phyloP scores from a whole-genome alignment of 2,113 vertebrate genomes.

The Eonycteris spelaea region DNA sequence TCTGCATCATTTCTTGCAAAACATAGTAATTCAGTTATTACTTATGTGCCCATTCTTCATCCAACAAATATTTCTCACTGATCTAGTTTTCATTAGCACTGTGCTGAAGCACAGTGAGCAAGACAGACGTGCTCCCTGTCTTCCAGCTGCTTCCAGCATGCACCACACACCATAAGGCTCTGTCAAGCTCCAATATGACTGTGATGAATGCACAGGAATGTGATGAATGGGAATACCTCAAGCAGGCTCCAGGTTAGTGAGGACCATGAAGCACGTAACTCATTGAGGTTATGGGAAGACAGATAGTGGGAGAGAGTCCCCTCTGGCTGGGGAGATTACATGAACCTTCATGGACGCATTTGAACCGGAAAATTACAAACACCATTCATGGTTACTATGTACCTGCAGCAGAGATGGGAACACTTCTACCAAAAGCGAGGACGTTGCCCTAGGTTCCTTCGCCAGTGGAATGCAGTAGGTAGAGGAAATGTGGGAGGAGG shows the following conservation, averaged over 20 bases:
- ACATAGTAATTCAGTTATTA: background rate
- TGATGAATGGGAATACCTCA: background rate
- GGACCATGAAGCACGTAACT: background rate
- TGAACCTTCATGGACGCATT: background rate
- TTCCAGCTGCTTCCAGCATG: background rate
- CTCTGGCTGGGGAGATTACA: background rate
- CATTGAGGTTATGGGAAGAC: background rate
- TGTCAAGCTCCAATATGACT: background rate
- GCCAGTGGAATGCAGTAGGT: background rate
- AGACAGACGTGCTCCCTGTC: background rate
- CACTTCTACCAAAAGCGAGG: background rate
- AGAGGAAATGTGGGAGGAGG: background rate
- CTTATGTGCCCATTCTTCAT: background rate
- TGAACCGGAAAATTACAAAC: background rate
- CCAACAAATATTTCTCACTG: background rate
- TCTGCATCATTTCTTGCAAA: background rate
- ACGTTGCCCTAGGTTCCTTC: background rate
- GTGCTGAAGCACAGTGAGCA: background rate
- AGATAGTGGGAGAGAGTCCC: background rate
- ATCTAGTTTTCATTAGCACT: background rate
- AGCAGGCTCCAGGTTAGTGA: background rate
- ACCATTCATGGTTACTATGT: background rate
- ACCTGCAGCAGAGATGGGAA: background rate
- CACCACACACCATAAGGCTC: no score
- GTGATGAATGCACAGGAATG: background rate